A percentile compares a stretch with the other conserved stretches of the same genome.
Evolutionary conservation across 2,888 invertebrate species (phyloP).

Genomic region (Flexamia atlantica): DNA sequence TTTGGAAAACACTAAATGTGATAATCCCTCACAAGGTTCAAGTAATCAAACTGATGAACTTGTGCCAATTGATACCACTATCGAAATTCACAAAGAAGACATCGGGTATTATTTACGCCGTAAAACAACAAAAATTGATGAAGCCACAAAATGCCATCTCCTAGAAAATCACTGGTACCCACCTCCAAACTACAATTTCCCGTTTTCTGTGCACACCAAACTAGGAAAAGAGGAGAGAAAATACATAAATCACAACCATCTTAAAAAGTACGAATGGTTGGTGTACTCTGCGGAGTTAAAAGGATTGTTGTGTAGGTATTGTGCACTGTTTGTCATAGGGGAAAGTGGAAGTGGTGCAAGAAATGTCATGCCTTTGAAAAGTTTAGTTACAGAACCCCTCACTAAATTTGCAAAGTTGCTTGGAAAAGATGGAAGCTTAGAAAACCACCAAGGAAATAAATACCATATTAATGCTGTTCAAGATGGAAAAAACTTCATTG

Average conservation of each 20-base stretch:
- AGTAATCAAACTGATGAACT: too few relatives aligned
- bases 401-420: slow-evolving; percentile 66
- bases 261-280: slow-evolving; percentile 65
- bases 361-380: slow-evolving; percentile 61
- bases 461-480: slow-evolving; percentile 66
- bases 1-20: too few relatives aligned
- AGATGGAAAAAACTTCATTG: slow-evolving; percentile 60
- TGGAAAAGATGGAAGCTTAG: slow-evolving; percentile 66
- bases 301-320: slow-evolving; percentile 67
- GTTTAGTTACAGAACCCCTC: slow-evolving; percentile 66
- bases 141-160: too few relatives aligned
- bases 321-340: slow-evolving; percentile 63
- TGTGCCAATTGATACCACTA: too few relatives aligned
- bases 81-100: neutral
- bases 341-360: slow-evolving; percentile 63
- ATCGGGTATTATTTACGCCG: neutral
- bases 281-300: slow-evolving; percentile 47
- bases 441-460: slow-evolving; percentile 58
- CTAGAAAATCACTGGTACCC: too few relatives aligned
- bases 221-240: slow-evolving; percentile 57
- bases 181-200: too few relatives aligned
- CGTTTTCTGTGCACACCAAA: slow-evolving; percentile 29
- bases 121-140: too few relatives aligned
- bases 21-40: too few relatives aligned
- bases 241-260: slow-evolving; percentile 63